Evolutionary conservation across 2,888 invertebrate species (phyloP), one percentile per base, ranked within the genome.

Genomic region (Heliconius cydno): DNA sequence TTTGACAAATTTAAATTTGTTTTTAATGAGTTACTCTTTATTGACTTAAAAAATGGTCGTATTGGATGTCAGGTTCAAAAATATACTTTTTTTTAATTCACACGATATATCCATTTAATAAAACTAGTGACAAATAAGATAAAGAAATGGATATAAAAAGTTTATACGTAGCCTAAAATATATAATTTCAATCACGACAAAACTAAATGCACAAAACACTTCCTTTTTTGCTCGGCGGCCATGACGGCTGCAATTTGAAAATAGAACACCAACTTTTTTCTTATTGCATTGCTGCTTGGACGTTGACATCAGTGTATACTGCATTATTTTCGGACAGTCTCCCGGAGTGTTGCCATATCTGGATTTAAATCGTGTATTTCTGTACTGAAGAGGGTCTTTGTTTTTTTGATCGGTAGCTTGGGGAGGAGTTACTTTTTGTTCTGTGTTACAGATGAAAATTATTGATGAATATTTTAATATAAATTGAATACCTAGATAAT

Each of bases 301-400:
- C 93, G 92, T 91, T 92, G 92, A 91, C 94, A 92, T 91, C 89
- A 86, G 88, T 91, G 70, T 46, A 70, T 70, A 46, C 41, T 70
- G 92, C 92, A 92, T 90, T 93, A 94, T 94, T 93, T 93, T 91
- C 87, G 92, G 91, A 88, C 89, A 89, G 89, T 88, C 91, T 88
- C 90, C 91, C 89, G 88, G 90, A 88, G 91, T 88, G 92, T 89
- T 89, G 88, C 92, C 91, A 90, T 91, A 90, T 91, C 88, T 86
- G 88, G 89, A 83, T 68, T 77, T 84, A 79, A 84, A 84, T 38
- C 22, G 34, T 60, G 6, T 73, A 73, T 73, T 60, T 60, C 73
- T 73, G 57, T 34, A 9, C 34, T 73, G 73, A 73, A n/a, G 60
- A 72, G 19, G 73, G n/a, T 38, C n/a, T 73, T 60, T 73, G 13